A percentile compares a stretch with the other conserved stretches of the same genome.
phyloP scores from a whole-genome alignment of 2,797 vertebrate species.

The Phaenicophaeus curvirostris region DNA sequence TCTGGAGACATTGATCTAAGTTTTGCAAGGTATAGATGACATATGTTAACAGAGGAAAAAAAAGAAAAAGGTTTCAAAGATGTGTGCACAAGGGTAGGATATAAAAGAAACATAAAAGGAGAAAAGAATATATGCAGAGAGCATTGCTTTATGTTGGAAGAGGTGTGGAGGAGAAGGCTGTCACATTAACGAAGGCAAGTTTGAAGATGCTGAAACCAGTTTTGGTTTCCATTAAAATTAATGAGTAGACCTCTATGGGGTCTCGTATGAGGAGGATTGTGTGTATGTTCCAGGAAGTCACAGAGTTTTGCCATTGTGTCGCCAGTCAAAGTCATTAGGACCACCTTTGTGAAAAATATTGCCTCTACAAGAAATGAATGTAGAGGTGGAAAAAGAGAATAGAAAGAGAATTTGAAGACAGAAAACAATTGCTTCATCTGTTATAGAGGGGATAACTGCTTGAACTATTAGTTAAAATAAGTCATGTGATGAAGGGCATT shows the following conservation, averaged over 20 bases:
- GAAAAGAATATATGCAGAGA: not conserved
- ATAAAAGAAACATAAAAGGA: not conserved
- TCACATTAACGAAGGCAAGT: not conserved
- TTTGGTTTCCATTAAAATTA: constrained; percentile 64
- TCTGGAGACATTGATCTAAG: not conserved
- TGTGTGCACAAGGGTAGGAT: not conserved
- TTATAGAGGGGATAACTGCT: not conserved
- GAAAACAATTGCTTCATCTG: not conserved
- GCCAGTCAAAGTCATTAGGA: constrained; percentile 43
- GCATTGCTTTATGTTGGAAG: not conserved
- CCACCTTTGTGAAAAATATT: constrained; percentile 24
- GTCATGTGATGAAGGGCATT: not conserved
- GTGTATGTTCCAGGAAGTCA: not conserved
- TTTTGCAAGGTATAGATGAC: not conserved
- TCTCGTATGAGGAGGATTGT: constrained; percentile 21
- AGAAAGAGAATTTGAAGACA: not conserved
- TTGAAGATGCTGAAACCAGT: constrained; percentile 26
- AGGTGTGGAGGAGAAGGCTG: not conserved
- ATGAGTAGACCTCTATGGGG: constrained; percentile 30
- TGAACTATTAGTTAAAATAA: not conserved
- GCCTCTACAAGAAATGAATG: not conserved
- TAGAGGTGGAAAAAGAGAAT: not conserved
- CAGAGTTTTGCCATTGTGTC: not conserved
- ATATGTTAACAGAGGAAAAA: not conserved
- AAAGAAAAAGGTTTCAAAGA: not conserved